Evolutionary conservation across 2,797 vertebrate species (phyloP).

Genomic region (Percopsis omiscomaycus): DNA sequence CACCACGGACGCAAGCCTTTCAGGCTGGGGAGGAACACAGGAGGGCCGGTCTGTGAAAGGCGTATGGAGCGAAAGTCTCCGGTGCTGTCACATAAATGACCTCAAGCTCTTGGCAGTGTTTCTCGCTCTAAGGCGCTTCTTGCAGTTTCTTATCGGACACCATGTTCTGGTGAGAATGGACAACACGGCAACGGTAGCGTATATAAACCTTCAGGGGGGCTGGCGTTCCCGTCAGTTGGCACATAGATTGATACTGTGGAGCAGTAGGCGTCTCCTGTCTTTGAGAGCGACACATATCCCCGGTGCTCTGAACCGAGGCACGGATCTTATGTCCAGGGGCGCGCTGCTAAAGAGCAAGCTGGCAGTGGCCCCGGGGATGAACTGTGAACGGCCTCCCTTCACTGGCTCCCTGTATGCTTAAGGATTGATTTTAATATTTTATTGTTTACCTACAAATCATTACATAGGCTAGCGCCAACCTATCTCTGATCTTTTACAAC

Average conservation of each 20-base stretch:
- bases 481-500: no score
- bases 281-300: slow-evolving; percentile 1
- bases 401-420: no score
- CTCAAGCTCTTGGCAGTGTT: no score
- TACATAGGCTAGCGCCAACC: no score
- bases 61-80: no score
- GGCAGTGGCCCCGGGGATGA: background rate
- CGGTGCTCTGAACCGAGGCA: background rate
- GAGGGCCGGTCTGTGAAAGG: no score
- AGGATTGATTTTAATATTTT: no score
- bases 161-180: background rate
- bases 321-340: slow-evolving; percentile 11
- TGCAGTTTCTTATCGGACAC: background rate
- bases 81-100: no score
- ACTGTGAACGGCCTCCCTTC: no score
- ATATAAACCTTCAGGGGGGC: background rate
- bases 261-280: slow-evolving; percentile 1
- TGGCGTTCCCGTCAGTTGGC: slow-evolving; percentile 1
- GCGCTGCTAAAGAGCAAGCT: background rate
- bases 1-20: no score
- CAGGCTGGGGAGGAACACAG: no score
- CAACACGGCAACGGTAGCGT: background rate
- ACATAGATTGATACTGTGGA: slow-evolving; percentile 17
- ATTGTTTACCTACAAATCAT: no score
- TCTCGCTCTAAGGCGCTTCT: background rate